phyloP scores from a whole-genome alignment of 2,888 invertebrate genomes.

The Anoncus sp. region DNA sequence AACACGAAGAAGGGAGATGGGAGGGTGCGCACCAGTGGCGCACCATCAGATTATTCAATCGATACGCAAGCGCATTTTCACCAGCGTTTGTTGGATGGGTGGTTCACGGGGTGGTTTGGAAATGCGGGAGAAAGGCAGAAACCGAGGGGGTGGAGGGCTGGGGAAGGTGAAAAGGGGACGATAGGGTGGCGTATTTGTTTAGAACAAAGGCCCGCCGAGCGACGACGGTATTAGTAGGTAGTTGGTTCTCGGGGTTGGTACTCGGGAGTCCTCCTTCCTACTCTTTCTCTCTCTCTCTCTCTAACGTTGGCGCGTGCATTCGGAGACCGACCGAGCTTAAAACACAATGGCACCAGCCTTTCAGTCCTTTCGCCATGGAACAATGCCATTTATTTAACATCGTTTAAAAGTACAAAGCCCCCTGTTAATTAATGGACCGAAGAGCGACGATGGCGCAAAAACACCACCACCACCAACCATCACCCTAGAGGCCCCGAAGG shows the following conservation, averaged over 20 bases:
- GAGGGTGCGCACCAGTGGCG: too few relatives aligned
- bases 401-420: constrained; percentile 83
- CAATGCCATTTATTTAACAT: constrained; percentile 83
- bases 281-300: constrained; percentile 63
- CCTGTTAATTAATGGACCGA: constrained; percentile 83
- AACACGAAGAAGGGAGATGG: too few relatives aligned
- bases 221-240: constrained; percentile 71
- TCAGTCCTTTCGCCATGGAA: constrained; percentile 80
- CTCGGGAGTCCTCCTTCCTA: constrained; percentile 64
- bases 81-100: constrained; percentile 66
- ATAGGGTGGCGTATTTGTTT: constrained; percentile 68
- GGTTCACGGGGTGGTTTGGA: constrained; percentile 32
- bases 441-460: constrained; percentile 65
- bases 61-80: constrained; percentile 76
- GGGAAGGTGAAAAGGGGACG: constrained; percentile 51
- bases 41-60: constrained; percentile 75
- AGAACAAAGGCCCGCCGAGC: constrained; percentile 66
- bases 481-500: constrained; percentile 30
- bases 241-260: constrained; percentile 74
- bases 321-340: constrained; percentile 75
- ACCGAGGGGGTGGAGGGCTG: constrained; percentile 22
- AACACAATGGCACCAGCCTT: constrained; percentile 81
- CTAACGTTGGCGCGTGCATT: constrained; percentile 68
- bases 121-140: constrained; percentile 50
- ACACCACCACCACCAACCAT: too few relatives aligned